Evolutionary conservation across 2,888 invertebrate genomes (phyloP).

Genomic region (Mycalesis mineus): DNA sequence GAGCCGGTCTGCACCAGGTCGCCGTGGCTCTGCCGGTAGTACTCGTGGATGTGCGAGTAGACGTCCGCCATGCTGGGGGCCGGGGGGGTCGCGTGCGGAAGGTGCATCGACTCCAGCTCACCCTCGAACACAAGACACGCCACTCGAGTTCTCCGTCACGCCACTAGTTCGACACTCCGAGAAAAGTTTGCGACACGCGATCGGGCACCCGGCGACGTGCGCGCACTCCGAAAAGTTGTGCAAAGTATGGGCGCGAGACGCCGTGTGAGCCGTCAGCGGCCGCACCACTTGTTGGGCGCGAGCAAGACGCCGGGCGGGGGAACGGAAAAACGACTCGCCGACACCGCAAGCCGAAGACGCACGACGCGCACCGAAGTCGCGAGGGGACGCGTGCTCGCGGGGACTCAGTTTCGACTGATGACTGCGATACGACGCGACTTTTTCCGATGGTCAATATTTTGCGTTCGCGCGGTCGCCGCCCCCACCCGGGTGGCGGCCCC

Average conservation of each 20-base stretch:
- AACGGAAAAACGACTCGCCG: slow-evolving; percentile 59
- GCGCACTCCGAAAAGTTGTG: slow-evolving; percentile 65
- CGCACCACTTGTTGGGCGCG: slow-evolving; percentile 73
- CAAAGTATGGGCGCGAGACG: slow-evolving; percentile 69
- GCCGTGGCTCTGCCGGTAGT: slow-evolving; percentile 93
- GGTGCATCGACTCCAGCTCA: slow-evolving; percentile 81
- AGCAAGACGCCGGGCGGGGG: slow-evolving; percentile 72
- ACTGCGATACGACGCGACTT: slow-evolving; percentile 79
- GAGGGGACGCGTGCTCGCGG: slow-evolving; percentile 69
- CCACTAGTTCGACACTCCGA: slow-evolving; percentile 57
- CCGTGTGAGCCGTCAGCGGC: slow-evolving; percentile 44
- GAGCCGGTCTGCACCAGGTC: slow-evolving; percentile 96
- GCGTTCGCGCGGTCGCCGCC: slow-evolving; percentile 78
- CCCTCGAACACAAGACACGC: slow-evolving; percentile 61
- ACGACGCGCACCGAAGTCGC: slow-evolving; percentile 70
- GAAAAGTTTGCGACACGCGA: slow-evolving; percentile 51
- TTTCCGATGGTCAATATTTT: slow-evolving; percentile 80
- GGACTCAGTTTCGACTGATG: slow-evolving; percentile 78
- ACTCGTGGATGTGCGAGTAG: slow-evolving; percentile 86
- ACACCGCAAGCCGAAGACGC: slow-evolving; percentile 75
- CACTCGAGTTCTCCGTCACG: slow-evolving; percentile 63
- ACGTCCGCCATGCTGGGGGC: slow-evolving; percentile 84
- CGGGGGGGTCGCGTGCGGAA: slow-evolving; percentile 78
- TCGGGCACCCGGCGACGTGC: slow-evolving; percentile 49
- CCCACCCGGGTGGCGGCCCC: slow-evolving; percentile 73